Percentiles rank a stretch among this genome's conserved stretches.
These are phyloP conservation scores for Brienomyrus brachyistius DNA, from an alignment of 2,113 vertebrate species.

Conservation along the genomic window DNA sequence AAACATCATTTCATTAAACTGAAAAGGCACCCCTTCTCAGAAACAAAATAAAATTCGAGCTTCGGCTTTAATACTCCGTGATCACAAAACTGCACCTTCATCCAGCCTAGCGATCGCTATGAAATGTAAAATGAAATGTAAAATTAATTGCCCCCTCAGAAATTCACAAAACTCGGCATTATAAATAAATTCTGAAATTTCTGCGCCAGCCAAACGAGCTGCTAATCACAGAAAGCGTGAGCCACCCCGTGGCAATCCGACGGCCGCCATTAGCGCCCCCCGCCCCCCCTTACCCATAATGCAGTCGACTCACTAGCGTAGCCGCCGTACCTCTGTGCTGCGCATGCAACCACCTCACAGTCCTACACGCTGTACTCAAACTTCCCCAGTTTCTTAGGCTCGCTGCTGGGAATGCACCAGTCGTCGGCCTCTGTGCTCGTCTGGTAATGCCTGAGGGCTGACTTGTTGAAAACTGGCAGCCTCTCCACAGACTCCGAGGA, in stretches of 20 bases:
- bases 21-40: background rate
- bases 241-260: background rate
- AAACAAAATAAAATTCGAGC: background rate
- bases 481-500: constrained; percentile 91
- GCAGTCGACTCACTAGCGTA: background rate
- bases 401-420: constrained; percentile 91
- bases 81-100: background rate
- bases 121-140: background rate
- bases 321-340: background rate
- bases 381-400: constrained; percentile 73
- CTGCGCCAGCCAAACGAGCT: background rate
- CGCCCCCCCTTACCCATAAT: background rate
- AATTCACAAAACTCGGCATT: constrained; percentile 17
- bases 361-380: constrained; percentile 56
- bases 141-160: constrained; percentile 26
- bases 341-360: background rate
- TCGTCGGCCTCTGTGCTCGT: constrained; percentile 77
- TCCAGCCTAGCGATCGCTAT: background rate
- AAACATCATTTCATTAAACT: background rate
- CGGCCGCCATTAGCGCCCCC: background rate
- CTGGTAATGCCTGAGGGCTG: constrained; percentile 85
- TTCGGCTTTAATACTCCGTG: background rate
- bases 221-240: constrained; percentile 3
- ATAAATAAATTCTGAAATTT: background rate
- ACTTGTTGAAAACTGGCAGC: constrained; percentile 95